Evolutionary conservation across 2,797 vertebrate species (phyloP).

Genomic region (Labeo calbasu): DNA sequence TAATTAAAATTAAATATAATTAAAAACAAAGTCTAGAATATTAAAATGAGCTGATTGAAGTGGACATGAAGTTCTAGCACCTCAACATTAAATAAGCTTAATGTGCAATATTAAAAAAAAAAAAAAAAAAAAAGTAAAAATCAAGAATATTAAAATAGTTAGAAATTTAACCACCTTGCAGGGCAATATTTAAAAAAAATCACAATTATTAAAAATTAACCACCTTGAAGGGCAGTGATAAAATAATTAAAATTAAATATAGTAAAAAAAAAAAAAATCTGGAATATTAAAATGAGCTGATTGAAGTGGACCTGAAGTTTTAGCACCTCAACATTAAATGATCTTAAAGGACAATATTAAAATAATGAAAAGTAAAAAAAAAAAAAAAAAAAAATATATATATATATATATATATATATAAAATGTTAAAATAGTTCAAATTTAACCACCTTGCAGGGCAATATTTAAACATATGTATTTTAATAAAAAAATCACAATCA

Average conservation of each 20-base stretch:
- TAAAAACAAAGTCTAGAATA: no score
- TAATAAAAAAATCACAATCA: not conserved
- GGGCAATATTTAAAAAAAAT: no score
- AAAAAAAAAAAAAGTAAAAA: no score
- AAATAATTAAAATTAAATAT: not conserved
- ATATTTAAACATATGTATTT: not conserved
- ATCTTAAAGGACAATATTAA: not conserved
- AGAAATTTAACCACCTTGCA: no score
- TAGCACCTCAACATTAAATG: slow-evolving; percentile 34
- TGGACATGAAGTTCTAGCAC: no score
- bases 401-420: no score
- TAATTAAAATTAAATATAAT: not conserved
- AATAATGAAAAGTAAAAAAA: not conserved
- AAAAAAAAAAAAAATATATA: not conserved
- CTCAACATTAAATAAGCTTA: no score
- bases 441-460: not conserved
- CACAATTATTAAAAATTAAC: not conserved
- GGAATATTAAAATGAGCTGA: slow-evolving; percentile 14
- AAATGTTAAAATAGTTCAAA: not conserved
- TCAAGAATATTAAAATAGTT: not conserved
- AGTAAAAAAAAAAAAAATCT: not conserved
- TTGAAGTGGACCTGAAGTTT: slow-evolving; percentile 15
- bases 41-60: no score
- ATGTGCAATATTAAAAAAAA: no score
- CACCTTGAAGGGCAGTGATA: not conserved